These are phyloP conservation scores for Crocidura indochinensis DNA, from an alignment of 2,797 vertebrate genomes.

Conservation along the genomic window DNA sequence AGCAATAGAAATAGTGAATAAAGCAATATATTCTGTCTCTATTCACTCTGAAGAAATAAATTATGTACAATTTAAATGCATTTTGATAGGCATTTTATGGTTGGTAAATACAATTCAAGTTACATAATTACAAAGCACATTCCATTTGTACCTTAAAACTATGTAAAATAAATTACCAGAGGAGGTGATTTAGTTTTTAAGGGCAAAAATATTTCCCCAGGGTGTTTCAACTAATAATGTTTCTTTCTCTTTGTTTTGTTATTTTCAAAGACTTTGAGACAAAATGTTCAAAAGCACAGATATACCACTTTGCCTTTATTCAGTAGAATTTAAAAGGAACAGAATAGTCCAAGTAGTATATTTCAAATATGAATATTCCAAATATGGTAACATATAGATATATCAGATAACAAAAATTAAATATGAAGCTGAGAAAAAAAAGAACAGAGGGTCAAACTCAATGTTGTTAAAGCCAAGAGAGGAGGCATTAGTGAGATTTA, in stretches of 20 bases:
- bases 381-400: neutral
- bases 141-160: neutral
- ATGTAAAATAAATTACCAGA: neutral
- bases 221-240: neutral
- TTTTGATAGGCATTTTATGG: neutral
- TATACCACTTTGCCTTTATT: neutral
- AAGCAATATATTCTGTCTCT: slow-evolving; percentile 27
- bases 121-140: neutral
- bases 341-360: neutral
- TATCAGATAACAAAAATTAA: neutral
- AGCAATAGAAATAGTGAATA: neutral
- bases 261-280: neutral
- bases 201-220: neutral
- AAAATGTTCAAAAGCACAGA: neutral
- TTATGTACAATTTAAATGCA: slow-evolving; percentile 15
- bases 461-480: neutral
- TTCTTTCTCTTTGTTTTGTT: neutral
- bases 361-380: neutral
- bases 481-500: neutral
- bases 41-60: slow-evolving; percentile 18
- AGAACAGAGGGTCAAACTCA: neutral
- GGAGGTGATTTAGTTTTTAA: neutral
- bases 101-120: neutral
- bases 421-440: neutral
- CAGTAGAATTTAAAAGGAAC: neutral